Percentiles rank a stretch among this genome's conserved stretches.
These are phyloP conservation scores for Erynnis tages DNA, from an alignment of 2,888 invertebrate genomes.

Conservation along the genomic window DNA sequence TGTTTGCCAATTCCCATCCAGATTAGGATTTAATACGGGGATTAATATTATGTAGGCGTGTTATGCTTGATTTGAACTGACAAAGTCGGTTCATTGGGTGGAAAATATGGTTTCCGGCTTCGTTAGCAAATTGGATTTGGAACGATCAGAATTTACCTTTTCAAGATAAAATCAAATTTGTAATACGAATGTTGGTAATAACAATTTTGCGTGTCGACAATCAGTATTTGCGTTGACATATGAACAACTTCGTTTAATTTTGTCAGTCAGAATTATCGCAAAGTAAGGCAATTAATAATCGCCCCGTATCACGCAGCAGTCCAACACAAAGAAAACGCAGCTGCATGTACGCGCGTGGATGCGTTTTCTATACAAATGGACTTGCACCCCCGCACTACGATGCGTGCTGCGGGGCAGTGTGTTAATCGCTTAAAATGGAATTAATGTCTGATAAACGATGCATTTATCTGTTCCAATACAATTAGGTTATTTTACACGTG, in stretches of 20 bases:
- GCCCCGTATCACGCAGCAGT: too few relatives aligned
- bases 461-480: too few relatives aligned
- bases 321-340: too few relatives aligned
- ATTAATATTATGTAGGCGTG: slow-evolving; percentile 27
- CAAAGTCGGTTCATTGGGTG: slow-evolving; percentile 28
- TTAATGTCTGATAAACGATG: too few relatives aligned
- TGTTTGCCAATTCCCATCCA: slow-evolving; percentile 13
- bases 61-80: slow-evolving; percentile 31
- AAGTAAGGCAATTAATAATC: background rate
- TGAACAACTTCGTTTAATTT: background rate
- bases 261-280: background rate
- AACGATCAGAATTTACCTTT: slow-evolving; percentile 30
- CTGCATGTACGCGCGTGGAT: too few relatives aligned
- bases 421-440: too few relatives aligned
- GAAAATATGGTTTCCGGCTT: slow-evolving; percentile 33
- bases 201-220: background rate
- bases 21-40: slow-evolving; percentile 18
- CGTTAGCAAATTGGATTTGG: slow-evolving; percentile 32
- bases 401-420: too few relatives aligned
- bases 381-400: too few relatives aligned
- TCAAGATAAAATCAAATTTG: slow-evolving; percentile 30
- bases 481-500: too few relatives aligned
- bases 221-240: slow-evolving; percentile 1
- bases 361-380: too few relatives aligned
- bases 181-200: slow-evolving; percentile 26